Evolutionary conservation across 2,113 vertebrate genomes (phyloP).

Genomic region (Macaca nemestrina): DNA sequence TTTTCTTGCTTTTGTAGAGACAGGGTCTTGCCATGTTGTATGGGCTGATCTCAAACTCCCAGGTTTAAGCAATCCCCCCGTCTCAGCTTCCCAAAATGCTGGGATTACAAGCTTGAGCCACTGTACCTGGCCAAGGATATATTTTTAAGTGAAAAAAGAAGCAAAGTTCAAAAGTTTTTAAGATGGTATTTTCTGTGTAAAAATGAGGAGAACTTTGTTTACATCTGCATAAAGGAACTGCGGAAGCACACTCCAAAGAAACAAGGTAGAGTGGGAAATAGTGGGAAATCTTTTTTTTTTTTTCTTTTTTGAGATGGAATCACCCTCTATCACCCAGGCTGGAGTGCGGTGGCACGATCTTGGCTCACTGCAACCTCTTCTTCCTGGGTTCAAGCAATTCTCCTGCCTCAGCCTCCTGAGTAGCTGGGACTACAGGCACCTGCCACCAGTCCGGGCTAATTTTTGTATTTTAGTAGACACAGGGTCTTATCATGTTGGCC

Average conservation of each 20-base stretch:
- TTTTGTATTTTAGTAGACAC: background rate
- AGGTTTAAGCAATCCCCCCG: background rate
- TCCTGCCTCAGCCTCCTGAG: background rate
- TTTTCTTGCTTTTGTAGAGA: too few species aligned
- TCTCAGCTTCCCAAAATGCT: background rate
- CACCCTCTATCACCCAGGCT: background rate
- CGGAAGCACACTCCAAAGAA: background rate
- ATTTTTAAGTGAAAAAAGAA: background rate
- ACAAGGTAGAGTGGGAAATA: background rate
- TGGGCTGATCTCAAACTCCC: too few species aligned
- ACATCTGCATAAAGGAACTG: background rate
- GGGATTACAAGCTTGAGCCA: background rate
- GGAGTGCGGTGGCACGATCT: background rate
- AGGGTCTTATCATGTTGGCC: background rate
- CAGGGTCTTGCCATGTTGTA: too few species aligned
- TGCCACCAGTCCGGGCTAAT: rapidly evolving
- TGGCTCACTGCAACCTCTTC: too few species aligned
- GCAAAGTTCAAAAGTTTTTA: background rate
- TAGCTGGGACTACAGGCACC: background rate
- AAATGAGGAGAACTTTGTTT: background rate
- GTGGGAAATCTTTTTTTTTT: background rate
- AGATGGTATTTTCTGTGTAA: background rate
- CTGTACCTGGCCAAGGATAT: background rate
- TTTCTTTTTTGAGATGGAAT: background rate
- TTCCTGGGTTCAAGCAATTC: background rate